Conservation (phyloP, 1,140 invertebrate genomes). For the Leptinotarsa texana region DNA sequence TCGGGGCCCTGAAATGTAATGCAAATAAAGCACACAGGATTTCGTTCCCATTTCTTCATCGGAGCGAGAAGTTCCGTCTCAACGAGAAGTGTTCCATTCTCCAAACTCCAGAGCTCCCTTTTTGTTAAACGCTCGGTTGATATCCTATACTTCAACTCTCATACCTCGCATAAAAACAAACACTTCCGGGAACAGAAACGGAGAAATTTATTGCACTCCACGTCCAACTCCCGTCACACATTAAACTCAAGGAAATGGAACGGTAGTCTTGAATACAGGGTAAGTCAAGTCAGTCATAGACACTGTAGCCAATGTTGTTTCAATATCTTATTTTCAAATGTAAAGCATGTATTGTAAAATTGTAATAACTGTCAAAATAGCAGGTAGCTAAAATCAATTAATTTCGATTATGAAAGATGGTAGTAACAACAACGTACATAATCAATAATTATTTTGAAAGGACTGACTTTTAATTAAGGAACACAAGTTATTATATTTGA, state of each 20-base stretch:
- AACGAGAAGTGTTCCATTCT: not conserved
- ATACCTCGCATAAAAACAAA: slow-evolving; percentile 29
- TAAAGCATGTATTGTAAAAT: too few relatives aligned
- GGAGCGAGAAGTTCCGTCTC: slow-evolving; percentile 9
- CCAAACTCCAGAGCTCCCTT: slow-evolving; percentile 20
- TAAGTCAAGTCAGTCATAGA: too few relatives aligned
- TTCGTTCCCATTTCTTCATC: slow-evolving; percentile 7
- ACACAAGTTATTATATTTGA: too few relatives aligned
- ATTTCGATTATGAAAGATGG: too few relatives aligned
- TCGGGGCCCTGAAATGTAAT: not conserved
- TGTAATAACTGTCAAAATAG: too few relatives aligned
- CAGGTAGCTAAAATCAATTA: too few relatives aligned
- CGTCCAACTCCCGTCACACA: slow-evolving; percentile 29
- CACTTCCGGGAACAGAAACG: slow-evolving; percentile 27
- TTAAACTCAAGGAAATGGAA: slow-evolving; percentile 32
- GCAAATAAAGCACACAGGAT: not conserved
- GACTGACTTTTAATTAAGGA: too few relatives aligned
- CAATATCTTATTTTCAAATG: too few relatives aligned
- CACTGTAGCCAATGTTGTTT: too few relatives aligned
- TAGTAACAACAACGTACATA: too few relatives aligned
- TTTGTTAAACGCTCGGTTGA: slow-evolving; percentile 28
- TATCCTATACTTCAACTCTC: slow-evolving; percentile 28
- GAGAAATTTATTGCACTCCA: slow-evolving; percentile 31
- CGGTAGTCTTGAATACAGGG: slow-evolving; percentile 7
- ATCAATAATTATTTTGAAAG: too few relatives aligned